Evolutionary conservation across 1,140 invertebrate genomes (phyloP).

Genomic region (Aphidius gifuensis): DNA sequence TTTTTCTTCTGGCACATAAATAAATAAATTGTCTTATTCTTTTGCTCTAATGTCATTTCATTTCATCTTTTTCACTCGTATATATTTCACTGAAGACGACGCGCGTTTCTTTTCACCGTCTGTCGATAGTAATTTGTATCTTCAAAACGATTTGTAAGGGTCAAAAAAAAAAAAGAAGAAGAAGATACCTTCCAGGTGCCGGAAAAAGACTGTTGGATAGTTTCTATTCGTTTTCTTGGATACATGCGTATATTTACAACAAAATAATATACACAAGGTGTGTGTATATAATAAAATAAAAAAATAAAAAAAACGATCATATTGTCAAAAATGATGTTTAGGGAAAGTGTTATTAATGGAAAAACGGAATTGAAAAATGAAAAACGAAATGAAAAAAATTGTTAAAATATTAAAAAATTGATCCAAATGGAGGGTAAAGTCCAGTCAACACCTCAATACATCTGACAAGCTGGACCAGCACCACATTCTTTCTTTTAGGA

Average conservation of each 20-base stretch:
- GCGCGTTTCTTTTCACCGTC: conserved; percentile 30
- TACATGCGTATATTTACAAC: too few species aligned
- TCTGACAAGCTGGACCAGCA: too few species aligned
- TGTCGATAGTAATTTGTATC: conserved; percentile 43
- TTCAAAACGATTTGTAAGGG: conserved; percentile 21
- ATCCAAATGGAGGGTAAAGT: too few species aligned
- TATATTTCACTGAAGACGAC: conserved; percentile 15
- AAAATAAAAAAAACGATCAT: not conserved
- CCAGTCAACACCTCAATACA: too few species aligned
- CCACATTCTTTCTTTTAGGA: too few species aligned
- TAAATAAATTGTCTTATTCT: not conserved
- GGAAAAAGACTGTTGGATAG: not conserved
- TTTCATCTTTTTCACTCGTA: conserved; percentile 1
- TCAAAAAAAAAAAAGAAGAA: conserved; percentile 6
- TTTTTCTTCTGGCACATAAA: not conserved
- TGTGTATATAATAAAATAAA: not conserved
- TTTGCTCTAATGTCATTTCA: not conserved
- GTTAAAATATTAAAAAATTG: too few species aligned
- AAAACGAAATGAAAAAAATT: too few species aligned
- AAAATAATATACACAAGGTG: not conserved
- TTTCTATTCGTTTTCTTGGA: not conserved
- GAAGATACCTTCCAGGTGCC: conserved; percentile 11
- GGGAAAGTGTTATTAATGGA: too few species aligned
- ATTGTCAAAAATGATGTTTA: not conserved
- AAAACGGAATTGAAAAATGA: too few species aligned